Percentiles rank a stretch among this genome's conserved stretches.
These are phyloP conservation scores for Drosophila borealis DNA, from an alignment of 2,888 invertebrate genomes.

Conservation along the genomic window DNA sequence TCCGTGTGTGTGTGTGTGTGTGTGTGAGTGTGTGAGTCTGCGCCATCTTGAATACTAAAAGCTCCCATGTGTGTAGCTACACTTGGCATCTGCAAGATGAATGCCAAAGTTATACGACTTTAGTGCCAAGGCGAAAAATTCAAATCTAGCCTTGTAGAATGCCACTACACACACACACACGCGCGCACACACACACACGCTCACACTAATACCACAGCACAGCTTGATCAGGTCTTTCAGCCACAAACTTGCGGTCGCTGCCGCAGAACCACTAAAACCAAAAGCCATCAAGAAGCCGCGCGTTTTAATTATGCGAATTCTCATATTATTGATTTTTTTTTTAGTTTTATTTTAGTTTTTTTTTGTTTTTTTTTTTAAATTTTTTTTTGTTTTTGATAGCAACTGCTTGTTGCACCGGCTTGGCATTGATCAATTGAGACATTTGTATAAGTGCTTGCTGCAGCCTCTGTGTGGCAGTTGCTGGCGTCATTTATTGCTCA, in stretches of 20 bases:
- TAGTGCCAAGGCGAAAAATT: slow-evolving; percentile 78
- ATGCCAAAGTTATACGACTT: slow-evolving; percentile 79
- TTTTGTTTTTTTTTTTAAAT: background rate
- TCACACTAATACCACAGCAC: slow-evolving; percentile 16
- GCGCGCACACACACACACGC: slow-evolving; percentile 15
- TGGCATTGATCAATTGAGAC: slow-evolving; percentile 41
- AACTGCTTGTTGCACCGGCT: slow-evolving; percentile 12
- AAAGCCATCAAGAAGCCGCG: slow-evolving; percentile 53
- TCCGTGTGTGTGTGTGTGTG: slow-evolving; percentile 3
- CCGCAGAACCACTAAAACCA: slow-evolving; percentile 44
- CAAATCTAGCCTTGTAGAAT: slow-evolving; percentile 70
- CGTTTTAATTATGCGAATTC: slow-evolving; percentile 58
- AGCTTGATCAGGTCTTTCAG: slow-evolving; percentile 70
- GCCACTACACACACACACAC: slow-evolving; percentile 39
- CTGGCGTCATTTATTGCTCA: slow-evolving; percentile 59
- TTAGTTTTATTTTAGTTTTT: slow-evolving; percentile 16
- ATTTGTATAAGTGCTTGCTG: slow-evolving; percentile 21
- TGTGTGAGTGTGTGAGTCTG: slow-evolving; percentile 28
- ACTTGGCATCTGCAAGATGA: slow-evolving; percentile 66
- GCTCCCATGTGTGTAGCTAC: slow-evolving; percentile 34
- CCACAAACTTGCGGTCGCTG: slow-evolving; percentile 65
- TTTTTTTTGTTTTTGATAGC: slow-evolving; percentile 2
- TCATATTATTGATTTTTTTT: slow-evolving; percentile 32
- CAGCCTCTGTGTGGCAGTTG: slow-evolving; percentile 30
- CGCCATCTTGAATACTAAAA: slow-evolving; percentile 54